Percentiles rank a stretch among this genome's conserved stretches.
phyloP scores from a whole-genome alignment of 64 coral and sea anemone genomes.

The Astreopora myriophthalma region DNA sequence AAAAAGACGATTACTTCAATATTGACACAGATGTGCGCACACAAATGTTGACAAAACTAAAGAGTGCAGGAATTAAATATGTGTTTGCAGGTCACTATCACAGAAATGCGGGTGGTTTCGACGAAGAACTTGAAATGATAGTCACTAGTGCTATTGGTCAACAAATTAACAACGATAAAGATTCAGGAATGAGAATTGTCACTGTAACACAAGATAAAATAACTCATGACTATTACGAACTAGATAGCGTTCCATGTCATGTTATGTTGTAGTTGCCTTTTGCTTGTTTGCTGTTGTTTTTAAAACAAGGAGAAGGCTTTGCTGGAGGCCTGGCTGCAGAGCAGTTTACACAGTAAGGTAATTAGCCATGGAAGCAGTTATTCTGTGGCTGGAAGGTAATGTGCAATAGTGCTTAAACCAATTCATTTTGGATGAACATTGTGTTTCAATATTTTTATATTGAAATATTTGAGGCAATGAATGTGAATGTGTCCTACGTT shows the following conservation, averaged over 20 bases:
- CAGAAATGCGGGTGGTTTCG: conserved; percentile 96
- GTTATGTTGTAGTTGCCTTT: conserved; percentile 46
- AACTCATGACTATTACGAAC: conserved; percentile 83
- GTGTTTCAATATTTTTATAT: too few relatives aligned
- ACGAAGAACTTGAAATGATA: conserved; percentile 93
- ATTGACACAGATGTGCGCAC: conserved; percentile 67
- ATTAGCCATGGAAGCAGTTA: too few relatives aligned
- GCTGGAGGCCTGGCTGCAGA: too few relatives aligned
- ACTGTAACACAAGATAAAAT: conserved; percentile 74
- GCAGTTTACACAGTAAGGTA: too few relatives aligned
- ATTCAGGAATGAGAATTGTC: conserved; percentile 91
- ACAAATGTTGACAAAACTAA: conserved; percentile 83
- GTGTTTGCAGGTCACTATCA: conserved; percentile 99
- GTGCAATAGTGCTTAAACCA: too few relatives aligned
- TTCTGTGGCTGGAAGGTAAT: too few relatives aligned
- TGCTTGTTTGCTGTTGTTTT: background rate
- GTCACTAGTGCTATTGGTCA: conserved; percentile 97
- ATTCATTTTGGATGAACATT: too few relatives aligned
- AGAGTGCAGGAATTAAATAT: conserved; percentile 88
- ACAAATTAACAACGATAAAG: conserved; percentile 93
- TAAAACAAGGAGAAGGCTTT: background rate
- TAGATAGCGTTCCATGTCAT: conserved; percentile 80
- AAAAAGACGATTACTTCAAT: conserved; percentile 91
- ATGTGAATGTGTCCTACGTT: too few relatives aligned
- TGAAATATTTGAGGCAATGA: too few relatives aligned